A percentile compares a stretch with the other conserved stretches of the same genome.
phyloP scores from a whole-genome alignment of 2,113 vertebrate species.

The Beaufortia kweichowensis region DNA sequence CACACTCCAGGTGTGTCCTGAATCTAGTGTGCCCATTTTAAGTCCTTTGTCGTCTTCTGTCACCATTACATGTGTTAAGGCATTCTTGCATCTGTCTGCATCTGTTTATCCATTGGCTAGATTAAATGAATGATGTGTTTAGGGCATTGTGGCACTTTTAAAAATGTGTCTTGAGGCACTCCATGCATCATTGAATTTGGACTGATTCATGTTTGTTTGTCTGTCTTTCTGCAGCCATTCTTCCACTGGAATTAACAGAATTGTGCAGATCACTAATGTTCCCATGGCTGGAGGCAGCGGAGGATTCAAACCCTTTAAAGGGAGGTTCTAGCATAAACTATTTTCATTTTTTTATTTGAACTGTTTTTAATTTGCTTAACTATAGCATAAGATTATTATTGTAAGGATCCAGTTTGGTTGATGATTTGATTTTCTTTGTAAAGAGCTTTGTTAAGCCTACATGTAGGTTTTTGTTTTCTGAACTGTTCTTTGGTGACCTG shows the following conservation, averaged over 20 bases:
- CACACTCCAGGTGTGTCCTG: conserved; percentile 82
- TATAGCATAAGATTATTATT: conserved; percentile 57
- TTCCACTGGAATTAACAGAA: conserved; percentile 88
- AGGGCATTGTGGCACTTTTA: no score
- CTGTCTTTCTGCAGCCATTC: conserved; percentile 78
- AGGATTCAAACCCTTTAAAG: conserved; percentile 94
- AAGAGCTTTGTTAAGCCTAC: conserved; percentile 64
- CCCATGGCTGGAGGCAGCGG: conserved; percentile 85
- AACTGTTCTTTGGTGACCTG: conserved; percentile 62
- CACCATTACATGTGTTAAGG: no score
- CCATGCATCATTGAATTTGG: no score
- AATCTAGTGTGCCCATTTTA: not conserved
- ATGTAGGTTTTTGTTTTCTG: conserved; percentile 56
- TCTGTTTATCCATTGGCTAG: no score
- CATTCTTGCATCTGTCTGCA: no score
- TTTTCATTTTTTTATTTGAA: conserved; percentile 64
- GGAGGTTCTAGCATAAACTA: conserved; percentile 79
- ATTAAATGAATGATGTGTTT: no score
- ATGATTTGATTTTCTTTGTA: conserved; percentile 56
- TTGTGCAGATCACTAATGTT: conserved; percentile 94
- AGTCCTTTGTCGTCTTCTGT: no score
- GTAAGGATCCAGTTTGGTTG: conserved; percentile 23
- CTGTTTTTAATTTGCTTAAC: conserved; percentile 80
- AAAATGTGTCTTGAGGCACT: no score
- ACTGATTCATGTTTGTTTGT: not conserved